Conservation (phyloP, 1,140 invertebrate species). For the Orius laevigatus region DNA sequence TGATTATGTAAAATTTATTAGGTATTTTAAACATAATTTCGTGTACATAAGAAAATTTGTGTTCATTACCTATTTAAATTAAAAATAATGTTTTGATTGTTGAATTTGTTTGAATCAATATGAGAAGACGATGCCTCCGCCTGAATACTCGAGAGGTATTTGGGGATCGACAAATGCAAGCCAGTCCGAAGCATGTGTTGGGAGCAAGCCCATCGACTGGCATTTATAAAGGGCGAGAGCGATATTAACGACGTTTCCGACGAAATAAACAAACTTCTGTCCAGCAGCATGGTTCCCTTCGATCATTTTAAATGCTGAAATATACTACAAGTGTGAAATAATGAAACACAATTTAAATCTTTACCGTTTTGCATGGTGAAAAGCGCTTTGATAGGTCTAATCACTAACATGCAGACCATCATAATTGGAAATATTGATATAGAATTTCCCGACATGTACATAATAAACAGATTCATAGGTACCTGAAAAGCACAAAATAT, state of each 20-base stretch:
- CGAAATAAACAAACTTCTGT: constrained; percentile 88
- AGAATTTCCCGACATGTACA: constrained; percentile 99
- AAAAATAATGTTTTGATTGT: constrained; percentile 1
- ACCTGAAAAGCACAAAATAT: constrained; percentile 33
- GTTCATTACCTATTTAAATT: background rate
- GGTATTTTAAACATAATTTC: too few relatives aligned
- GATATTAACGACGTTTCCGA: constrained; percentile 90
- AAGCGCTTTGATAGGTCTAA: constrained; percentile 86
- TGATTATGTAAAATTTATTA: too few relatives aligned
- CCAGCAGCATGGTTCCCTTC: constrained; percentile 79
- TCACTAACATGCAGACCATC: constrained; percentile 99
- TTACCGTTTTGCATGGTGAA: constrained; percentile 67
- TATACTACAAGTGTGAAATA: too few relatives aligned
- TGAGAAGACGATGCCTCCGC: constrained; percentile 59
- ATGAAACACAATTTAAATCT: constrained; percentile 12
- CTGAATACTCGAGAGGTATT: constrained; percentile 69
- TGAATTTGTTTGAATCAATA: constrained; percentile 26
- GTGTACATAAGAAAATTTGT: too few relatives aligned
- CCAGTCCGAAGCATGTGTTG: constrained; percentile 97
- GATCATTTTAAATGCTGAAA: constrained; percentile 79
- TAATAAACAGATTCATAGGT: constrained; percentile 98
- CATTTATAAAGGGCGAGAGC: constrained; percentile 93
- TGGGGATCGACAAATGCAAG: constrained; percentile 91
- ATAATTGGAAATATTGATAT: constrained; percentile 99
- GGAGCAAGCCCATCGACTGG: constrained; percentile 94